These are phyloP conservation scores for Parapristionchus giblindavisi DNA, from an alignment of 2,888 invertebrate species.

Conservation along the genomic window DNA sequence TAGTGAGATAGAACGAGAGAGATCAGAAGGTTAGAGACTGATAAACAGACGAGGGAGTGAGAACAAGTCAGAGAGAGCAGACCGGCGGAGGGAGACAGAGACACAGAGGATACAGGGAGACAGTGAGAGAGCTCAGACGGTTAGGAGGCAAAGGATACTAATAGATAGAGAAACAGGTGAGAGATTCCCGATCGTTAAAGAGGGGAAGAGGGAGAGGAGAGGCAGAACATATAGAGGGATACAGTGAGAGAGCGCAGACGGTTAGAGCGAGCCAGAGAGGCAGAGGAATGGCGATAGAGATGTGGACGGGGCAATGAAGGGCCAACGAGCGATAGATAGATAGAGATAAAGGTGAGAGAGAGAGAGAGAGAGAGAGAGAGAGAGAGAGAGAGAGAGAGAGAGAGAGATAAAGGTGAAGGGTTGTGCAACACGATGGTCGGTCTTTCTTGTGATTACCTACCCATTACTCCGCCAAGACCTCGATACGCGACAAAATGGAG, in stretches of 20 bases:
- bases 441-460: neutral
- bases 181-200: neutral
- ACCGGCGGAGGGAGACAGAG: neutral
- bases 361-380: neutral
- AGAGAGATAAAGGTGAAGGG: neutral
- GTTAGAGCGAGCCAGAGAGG: neutral
- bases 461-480: neutral
- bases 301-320: neutral
- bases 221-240: neutral
- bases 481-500: neutral
- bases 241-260: conserved; percentile 6
- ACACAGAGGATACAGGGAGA: neutral
- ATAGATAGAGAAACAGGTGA: neutral
- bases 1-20: neutral
- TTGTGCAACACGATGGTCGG: neutral
- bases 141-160: neutral
- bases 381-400: conserved; percentile 5
- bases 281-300: conserved; percentile 1
- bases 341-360: neutral
- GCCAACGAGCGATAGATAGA: neutral
- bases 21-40: neutral
- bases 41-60: neutral
- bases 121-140: conserved; percentile 17
- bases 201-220: neutral
- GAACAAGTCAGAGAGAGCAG: neutral